Conservation (phyloP, 2,797 vertebrate genomes). For the Xiphorhynchus erythropygius region DNA sequence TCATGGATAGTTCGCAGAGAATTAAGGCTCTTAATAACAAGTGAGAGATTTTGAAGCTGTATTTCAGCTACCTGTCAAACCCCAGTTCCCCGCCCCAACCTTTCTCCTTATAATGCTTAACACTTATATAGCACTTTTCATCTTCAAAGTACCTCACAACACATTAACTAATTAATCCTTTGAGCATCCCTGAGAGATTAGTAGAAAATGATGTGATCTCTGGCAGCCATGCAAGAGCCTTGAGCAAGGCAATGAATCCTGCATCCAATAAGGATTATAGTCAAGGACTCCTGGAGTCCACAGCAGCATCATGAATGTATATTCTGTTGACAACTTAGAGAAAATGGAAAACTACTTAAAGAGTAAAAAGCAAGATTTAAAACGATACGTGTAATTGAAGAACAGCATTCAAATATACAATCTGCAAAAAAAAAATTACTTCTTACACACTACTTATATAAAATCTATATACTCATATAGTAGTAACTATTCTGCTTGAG, state of each 20-base stretch:
- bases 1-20: constrained; percentile 14
- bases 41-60: constrained; percentile 9
- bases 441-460: background rate
- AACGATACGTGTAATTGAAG: background rate
- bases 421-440: background rate
- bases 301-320: background rate
- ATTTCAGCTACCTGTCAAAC: background rate
- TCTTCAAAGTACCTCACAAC: constrained; percentile 52
- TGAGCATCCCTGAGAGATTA: constrained; percentile 32
- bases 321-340: background rate
- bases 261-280: background rate
- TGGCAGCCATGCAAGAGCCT: background rate
- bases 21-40: constrained; percentile 11
- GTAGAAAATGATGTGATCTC: background rate
- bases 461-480: background rate
- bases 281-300: constrained; percentile 17
- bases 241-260: constrained; percentile 31
- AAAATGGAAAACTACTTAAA: background rate
- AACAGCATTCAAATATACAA: background rate
- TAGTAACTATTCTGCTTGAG: background rate
- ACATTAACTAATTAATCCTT: constrained; percentile 60
- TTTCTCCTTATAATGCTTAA: background rate
- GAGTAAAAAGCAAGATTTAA: background rate
- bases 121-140: constrained; percentile 23
- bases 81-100: background rate